phyloP scores from a whole-genome alignment of 2,888 invertebrate species.

The Hedya salicella region DNA sequence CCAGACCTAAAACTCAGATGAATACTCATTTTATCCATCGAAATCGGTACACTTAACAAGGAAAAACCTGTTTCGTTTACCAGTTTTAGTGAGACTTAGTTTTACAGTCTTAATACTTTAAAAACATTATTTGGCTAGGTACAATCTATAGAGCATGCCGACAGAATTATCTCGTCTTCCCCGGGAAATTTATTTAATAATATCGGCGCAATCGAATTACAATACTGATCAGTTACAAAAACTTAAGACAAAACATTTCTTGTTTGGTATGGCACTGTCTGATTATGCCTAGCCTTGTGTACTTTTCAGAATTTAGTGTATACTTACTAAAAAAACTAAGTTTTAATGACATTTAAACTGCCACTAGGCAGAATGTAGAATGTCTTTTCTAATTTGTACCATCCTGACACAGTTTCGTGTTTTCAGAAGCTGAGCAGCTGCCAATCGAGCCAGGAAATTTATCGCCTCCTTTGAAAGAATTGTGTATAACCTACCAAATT shows the following conservation, averaged over 20 bases:
- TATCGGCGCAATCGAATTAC: too few species aligned
- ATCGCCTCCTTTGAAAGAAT: constrained; percentile 29
- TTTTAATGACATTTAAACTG: not conserved
- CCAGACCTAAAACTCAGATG: constrained; percentile 9
- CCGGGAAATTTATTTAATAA: too few species aligned
- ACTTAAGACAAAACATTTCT: not conserved
- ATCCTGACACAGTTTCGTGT: constrained; percentile 9
- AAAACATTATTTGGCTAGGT: not conserved
- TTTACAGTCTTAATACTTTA: not conserved
- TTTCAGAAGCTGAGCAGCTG: constrained; percentile 32
- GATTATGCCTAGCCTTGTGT: not conserved
- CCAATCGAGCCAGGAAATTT: constrained; percentile 5
- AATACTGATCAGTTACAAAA: too few species aligned
- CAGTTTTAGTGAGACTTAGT: constrained; percentile 8
- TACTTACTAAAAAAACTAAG: not conserved
- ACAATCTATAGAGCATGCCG: not conserved
- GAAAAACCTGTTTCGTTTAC: constrained; percentile 14
- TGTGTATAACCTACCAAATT: constrained; percentile 35
- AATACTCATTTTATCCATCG: constrained; percentile 7
- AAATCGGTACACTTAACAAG: constrained; percentile 27
- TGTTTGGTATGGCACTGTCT: not conserved
- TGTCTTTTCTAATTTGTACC: not conserved
- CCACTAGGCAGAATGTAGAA: constrained; percentile 2
- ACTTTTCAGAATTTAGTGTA: too few species aligned
- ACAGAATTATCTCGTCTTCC: not conserved